phyloP scores from a whole-genome alignment of 2,797 vertebrate genomes.

The Phrynocephalus guinanensis region DNA sequence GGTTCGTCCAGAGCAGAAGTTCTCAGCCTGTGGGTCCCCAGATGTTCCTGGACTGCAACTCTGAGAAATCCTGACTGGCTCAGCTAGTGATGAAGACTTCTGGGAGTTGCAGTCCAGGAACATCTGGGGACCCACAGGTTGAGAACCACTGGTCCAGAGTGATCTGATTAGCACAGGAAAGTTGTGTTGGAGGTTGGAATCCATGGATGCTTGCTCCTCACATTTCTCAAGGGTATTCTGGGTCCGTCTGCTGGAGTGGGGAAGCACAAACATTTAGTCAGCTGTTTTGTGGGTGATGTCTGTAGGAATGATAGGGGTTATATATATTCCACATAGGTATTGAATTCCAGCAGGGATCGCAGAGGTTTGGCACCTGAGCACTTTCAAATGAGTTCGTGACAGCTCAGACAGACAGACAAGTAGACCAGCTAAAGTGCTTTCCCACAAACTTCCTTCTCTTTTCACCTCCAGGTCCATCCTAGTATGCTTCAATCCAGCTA shows the following conservation, averaged over 20 bases:
- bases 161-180: too few species aligned
- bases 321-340: slow-evolving; percentile 43
- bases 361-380: slow-evolving; percentile 38
- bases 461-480: not conserved
- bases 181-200: not conserved
- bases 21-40: too few species aligned
- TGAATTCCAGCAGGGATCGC: slow-evolving; percentile 48
- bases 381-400: not conserved
- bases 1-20: not conserved
- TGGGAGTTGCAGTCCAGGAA: too few species aligned
- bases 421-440: not conserved
- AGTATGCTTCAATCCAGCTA: not conserved
- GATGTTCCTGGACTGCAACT: too few species aligned
- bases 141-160: too few species aligned
- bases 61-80: too few species aligned
- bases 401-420: not conserved
- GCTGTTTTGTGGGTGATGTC: slow-evolving; percentile 41
- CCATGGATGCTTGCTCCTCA: slow-evolving; percentile 22
- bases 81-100: too few species aligned
- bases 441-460: not conserved
- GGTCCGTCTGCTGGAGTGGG: not conserved
- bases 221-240: slow-evolving; percentile 32
- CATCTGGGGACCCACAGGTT: too few species aligned
- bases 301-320: slow-evolving; percentile 57
- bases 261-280: slow-evolving; percentile 51